Evolutionary conservation across 2,797 vertebrate species (phyloP), one percentile per base, ranked within the genome.

Genomic region (Holocentrus rufus): DNA sequence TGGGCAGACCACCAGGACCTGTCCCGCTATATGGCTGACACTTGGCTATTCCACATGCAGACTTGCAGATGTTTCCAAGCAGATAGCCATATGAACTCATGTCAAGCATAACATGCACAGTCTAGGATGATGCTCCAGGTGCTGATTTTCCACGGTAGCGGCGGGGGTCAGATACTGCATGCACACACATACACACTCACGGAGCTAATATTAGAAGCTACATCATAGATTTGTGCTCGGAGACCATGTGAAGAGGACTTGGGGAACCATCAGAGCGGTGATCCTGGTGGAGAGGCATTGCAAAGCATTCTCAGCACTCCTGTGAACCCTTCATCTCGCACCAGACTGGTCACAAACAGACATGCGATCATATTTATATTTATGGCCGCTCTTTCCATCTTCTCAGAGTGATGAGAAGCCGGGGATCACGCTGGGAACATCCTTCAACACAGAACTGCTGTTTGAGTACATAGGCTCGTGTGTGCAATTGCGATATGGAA

Each of bases 401-500:
- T 65, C 53, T 71, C 1, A 1, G 20, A 17, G 50, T n/a, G 66
- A 65, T 42, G 34, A 54, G 60, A 34, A 55, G 63, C 25, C 15
- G 69, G 64, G 65, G 69, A 47, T 59, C 5, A 50, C 25, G 54
- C 18, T 63, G 61, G n/a, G 31, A 65, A 52, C 50, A 64, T 69
- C 46, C 61, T 44, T 46, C 8, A 17, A 66, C 59, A 25, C 23
- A n/a, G 25, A 50, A 50, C 7, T n/a, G 27, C 34, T 42, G 30
- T 65, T 27, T 56, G 25, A 69, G 50, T 39, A 25, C 47, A 15
- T 30, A 49, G 53, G 13, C 39, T 42, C 50, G 47, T 25, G 25
- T 42, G 22, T 36, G 56, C 58, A 58, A 81, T 87, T 62, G 74
- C 75, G 54, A 80, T 55, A 83, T 75, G 82, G 76, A 74, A 76